phyloP scores from a whole-genome alignment of 1,140 invertebrate genomes.

The Tribolium castaneum region DNA sequence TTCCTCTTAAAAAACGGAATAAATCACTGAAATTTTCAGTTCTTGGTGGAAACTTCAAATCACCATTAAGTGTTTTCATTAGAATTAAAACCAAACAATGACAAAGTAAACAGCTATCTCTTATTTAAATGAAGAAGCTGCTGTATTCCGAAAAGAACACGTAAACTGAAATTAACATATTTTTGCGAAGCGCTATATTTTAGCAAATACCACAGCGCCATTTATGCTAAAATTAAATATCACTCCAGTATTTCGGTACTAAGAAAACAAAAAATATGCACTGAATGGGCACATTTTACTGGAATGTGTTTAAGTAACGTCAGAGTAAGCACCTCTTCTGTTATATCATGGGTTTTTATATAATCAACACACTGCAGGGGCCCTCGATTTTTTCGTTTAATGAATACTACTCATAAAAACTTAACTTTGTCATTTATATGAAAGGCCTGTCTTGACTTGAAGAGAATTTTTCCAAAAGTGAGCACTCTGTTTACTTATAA shows the following conservation, averaged over 20 bases:
- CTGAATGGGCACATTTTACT: background rate
- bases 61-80: background rate
- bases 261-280: constrained; percentile 13
- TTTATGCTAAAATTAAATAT: constrained; percentile 29
- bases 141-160: background rate
- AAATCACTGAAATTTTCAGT: background rate
- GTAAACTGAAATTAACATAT: constrained; percentile 3
- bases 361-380: background rate
- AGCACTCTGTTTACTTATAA: background rate
- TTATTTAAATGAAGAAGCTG: constrained; percentile 5
- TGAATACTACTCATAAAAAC: constrained; percentile 11
- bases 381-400: background rate
- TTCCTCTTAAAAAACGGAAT: background rate
- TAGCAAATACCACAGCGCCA: background rate
- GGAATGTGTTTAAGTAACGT: background rate
- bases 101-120: background rate
- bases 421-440: constrained; percentile 23
- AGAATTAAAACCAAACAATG: background rate
- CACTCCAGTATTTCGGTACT: background rate
- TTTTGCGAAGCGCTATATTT: constrained; percentile 1
- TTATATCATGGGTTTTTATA: background rate
- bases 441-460: background rate
- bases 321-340: constrained; percentile 10
- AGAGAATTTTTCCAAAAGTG: background rate
- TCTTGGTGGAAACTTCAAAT: background rate